Percentiles rank a stretch among this genome's conserved stretches.
These are phyloP conservation scores for Hydrochoerus hydrochaeris DNA, from an alignment of 2,113 vertebrate genomes.

Conservation along the genomic window DNA sequence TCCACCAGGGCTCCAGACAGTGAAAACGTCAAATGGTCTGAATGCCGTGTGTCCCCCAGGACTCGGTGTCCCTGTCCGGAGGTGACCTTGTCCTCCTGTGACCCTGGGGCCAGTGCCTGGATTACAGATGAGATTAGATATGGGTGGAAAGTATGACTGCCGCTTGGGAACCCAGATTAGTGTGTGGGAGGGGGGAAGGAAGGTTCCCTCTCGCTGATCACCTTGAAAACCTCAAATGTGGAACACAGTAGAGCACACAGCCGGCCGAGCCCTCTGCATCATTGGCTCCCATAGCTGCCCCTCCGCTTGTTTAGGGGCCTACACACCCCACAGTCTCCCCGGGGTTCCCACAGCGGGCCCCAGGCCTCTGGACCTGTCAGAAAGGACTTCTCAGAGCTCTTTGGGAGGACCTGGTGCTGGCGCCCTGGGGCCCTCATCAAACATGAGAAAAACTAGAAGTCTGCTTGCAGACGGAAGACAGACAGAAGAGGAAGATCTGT, in stretches of 20 bases:
- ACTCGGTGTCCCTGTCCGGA: neutral
- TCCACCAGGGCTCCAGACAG: neutral
- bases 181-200: neutral
- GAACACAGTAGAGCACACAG: neutral
- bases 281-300: too few relatives aligned
- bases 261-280: accelerated
- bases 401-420: neutral
- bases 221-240: neutral
- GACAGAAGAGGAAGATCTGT: neutral
- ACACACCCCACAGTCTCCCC: neutral
- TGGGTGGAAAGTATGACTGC: neutral
- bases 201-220: neutral
- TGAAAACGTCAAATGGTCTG: neutral
- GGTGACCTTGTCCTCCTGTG: neutral
- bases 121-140: neutral
- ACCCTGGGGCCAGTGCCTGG: neutral
- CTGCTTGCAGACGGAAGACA: neutral
- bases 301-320: neutral
- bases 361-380: neutral
- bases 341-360: neutral
- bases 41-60: neutral
- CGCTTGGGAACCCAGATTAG: neutral
- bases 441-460: neutral
- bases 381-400: neutral
- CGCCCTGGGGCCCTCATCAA: neutral